Conservation (phyloP, 1,140 invertebrate genomes). For the Trypoxylus dichotomus region DNA sequence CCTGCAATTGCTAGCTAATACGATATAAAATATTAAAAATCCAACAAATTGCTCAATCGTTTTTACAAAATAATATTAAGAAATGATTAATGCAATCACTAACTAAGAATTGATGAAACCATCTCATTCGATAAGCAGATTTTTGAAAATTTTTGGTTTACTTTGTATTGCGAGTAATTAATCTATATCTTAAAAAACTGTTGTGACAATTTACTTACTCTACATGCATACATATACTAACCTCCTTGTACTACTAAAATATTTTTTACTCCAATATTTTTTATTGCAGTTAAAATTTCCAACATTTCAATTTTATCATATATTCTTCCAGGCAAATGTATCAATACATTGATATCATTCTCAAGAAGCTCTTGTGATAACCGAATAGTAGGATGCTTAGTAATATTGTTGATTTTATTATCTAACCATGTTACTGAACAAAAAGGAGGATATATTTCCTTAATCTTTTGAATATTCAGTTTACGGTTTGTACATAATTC, state of each 20-base stretch:
- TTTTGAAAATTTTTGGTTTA: too few relatives aligned
- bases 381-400: slow-evolving; percentile 36
- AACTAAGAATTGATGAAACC: too few relatives aligned
- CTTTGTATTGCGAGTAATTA: too few relatives aligned
- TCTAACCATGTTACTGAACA: slow-evolving; percentile 44
- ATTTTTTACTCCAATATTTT: slow-evolving; percentile 41
- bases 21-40: too few relatives aligned
- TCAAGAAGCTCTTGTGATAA: slow-evolving; percentile 9
- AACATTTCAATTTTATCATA: slow-evolving; percentile 34
- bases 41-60: too few relatives aligned
- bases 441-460: slow-evolving; percentile 34
- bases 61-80: too few relatives aligned
- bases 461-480: slow-evolving; percentile 31
- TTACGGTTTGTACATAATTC: slow-evolving; percentile 39
- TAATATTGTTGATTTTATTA: slow-evolving; percentile 29
- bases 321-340: slow-evolving; percentile 45
- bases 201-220: too few relatives aligned
- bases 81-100: too few relatives aligned
- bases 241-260: slow-evolving; percentile 48
- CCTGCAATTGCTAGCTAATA: too few relatives aligned
- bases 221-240: slow-evolving; percentile 28
- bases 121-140: too few relatives aligned
- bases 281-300: slow-evolving; percentile 40
- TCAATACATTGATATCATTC: slow-evolving; percentile 35
- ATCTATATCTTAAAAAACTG: too few relatives aligned